Evolutionary conservation across 2,888 invertebrate species (phyloP).

Genomic region (Agriopis leucophaearia): DNA sequence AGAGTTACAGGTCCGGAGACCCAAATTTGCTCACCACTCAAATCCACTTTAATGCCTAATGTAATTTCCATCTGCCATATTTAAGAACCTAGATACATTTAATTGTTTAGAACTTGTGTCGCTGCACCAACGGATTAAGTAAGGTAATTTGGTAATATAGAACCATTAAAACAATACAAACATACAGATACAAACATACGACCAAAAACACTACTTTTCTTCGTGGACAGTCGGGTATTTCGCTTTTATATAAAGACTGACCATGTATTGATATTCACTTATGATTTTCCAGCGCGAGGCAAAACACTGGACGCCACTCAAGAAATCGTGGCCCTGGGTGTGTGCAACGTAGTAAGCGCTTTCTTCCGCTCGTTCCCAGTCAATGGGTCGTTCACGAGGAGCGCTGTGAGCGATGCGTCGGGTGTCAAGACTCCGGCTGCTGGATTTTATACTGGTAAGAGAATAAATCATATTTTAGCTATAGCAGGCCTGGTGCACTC

Average conservation of each 20-base stretch:
- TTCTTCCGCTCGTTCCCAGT: conserved; percentile 93
- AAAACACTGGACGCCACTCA: conserved; percentile 91
- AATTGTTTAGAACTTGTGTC: no score
- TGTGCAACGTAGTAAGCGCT: conserved; percentile 90
- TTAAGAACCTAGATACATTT: no score
- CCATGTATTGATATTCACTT: conserved; percentile 3
- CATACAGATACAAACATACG: no score
- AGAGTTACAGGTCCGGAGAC: no score
- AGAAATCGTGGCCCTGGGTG: conserved; percentile 92
- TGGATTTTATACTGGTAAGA: conserved; percentile 90
- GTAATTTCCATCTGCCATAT: no score
- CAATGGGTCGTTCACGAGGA: conserved; percentile 90
- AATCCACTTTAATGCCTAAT: no score
- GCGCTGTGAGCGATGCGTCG: conserved; percentile 93
- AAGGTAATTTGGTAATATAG: no score
- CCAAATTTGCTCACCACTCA: no score
- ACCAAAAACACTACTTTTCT: background rate
- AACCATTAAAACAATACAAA: no score
- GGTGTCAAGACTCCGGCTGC: conserved; percentile 92
- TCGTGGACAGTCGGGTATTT: background rate
- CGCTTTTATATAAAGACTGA: background rate
- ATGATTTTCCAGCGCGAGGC: conserved; percentile 86
- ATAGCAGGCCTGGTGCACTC: no score
- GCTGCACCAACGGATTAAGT: no score
- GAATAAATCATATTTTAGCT: no score